A percentile compares a stretch with the other conserved stretches of the same genome.
phyloP scores from a whole-genome alignment of 2,888 invertebrate genomes.

The Heliconius ethilla region DNA sequence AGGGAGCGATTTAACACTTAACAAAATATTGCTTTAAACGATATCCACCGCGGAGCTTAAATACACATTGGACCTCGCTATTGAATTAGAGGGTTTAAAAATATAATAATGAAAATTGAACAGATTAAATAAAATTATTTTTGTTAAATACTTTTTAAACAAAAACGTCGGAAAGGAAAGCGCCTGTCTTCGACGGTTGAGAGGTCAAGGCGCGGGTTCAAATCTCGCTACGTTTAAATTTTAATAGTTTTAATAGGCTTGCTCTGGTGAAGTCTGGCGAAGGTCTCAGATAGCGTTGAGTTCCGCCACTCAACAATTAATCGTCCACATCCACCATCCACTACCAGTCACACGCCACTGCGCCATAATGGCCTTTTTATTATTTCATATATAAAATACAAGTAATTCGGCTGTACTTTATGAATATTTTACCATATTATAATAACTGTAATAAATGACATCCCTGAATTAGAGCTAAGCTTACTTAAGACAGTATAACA shows the following conservation, averaged over 20 bases:
- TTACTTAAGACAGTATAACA: background rate
- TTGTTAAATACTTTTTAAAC: too few species aligned
- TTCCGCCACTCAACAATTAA: background rate
- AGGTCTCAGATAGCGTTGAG: too few species aligned
- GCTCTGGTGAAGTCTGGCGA: too few species aligned
- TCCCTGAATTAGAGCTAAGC: background rate
- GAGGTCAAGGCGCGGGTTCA: too few species aligned
- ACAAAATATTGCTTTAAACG: conserved; percentile 24
- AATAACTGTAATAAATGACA: background rate
- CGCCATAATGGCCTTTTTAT: background rate
- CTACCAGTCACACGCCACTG: too few species aligned
- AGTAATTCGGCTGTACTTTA: background rate
- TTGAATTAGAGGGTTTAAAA: background rate
- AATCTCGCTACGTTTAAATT: too few species aligned
- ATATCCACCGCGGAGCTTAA: conserved; percentile 1
- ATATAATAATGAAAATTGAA: background rate
- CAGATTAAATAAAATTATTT: background rate
- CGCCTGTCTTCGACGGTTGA: too few species aligned
- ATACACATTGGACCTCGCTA: background rate
- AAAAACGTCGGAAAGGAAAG: too few species aligned
- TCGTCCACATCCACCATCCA: background rate
- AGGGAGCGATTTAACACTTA: conserved; percentile 30
- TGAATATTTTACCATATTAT: background rate
- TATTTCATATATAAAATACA: background rate
- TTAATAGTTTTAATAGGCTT: too few species aligned